Percentiles rank a stretch among this genome's conserved stretches.
phyloP scores from a whole-genome alignment of 2,113 vertebrate species.

The Glaucidium brasilianum region DNA sequence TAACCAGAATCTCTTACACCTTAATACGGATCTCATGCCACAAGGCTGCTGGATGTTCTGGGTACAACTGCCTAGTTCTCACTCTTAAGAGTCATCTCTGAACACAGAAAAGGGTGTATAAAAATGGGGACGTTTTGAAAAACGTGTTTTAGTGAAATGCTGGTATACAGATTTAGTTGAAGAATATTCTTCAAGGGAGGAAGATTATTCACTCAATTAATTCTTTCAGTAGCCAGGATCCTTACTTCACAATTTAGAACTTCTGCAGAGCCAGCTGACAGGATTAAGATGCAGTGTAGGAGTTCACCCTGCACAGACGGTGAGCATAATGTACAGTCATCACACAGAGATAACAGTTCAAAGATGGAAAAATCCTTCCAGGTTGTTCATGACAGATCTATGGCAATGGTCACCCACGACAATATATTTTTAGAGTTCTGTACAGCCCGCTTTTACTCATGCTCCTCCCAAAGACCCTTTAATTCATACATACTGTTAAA shows the following conservation, averaged over 20 bases:
- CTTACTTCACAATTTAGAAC: background rate
- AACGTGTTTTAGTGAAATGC: background rate
- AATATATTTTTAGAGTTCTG: background rate
- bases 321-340: constrained; percentile 11
- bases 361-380: constrained; percentile 18
- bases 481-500: constrained; percentile 22
- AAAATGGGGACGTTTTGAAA: background rate
- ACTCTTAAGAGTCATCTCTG: background rate
- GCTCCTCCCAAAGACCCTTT: background rate
- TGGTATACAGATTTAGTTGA: background rate
- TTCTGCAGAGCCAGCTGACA: background rate
- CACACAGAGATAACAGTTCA: background rate
- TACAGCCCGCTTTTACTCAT: background rate
- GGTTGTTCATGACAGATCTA: constrained; percentile 25
- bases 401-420: background rate
- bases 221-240: background rate
- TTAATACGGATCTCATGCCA: background rate
- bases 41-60: background rate
- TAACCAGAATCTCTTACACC: background rate
- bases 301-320: constrained; percentile 20
- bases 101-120: background rate
- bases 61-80: background rate
- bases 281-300: background rate
- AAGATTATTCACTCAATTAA: background rate
- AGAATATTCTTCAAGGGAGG: background rate